Conservation (phyloP, 2,113 vertebrate species). For the Pelusios castaneus region DNA sequence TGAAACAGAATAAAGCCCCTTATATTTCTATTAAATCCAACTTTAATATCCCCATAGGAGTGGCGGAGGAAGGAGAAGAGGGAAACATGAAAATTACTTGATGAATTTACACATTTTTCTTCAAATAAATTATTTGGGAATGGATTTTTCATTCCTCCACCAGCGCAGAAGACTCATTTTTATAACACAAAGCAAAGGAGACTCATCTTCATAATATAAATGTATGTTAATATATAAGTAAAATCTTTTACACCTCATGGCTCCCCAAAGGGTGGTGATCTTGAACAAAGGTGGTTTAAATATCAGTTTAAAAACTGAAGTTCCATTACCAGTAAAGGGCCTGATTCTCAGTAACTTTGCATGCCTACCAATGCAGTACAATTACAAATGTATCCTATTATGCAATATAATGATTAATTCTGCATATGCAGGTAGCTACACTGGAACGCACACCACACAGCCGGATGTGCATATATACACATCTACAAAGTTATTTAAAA, state of each 20-base stretch:
- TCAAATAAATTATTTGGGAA: neutral
- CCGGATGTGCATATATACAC: neutral
- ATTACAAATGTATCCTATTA: neutral
- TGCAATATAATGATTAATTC: neutral
- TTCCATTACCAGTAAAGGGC: neutral
- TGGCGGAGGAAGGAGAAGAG: no score
- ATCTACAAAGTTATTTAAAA: neutral
- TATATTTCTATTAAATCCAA: neutral
- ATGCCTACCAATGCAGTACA: neutral
- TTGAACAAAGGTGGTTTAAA: neutral
- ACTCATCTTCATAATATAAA: neutral
- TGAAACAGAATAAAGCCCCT: neutral
- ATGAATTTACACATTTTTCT: neutral
- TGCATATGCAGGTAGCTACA: neutral
- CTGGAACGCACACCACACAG: neutral
- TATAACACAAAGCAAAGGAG: neutral
- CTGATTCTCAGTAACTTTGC: neutral
- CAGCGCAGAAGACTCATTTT: neutral
- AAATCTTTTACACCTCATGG: neutral
- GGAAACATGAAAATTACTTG: neutral
- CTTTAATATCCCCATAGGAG: neutral
- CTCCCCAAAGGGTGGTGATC: neutral
- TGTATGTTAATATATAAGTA: neutral
- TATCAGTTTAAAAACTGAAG: neutral
- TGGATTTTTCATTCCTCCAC: neutral